Percentiles rank a stretch among this genome's conserved stretches.
Evolutionary conservation across 2,113 vertebrate species (phyloP).

Genomic region (Ifrita kowaldi): DNA sequence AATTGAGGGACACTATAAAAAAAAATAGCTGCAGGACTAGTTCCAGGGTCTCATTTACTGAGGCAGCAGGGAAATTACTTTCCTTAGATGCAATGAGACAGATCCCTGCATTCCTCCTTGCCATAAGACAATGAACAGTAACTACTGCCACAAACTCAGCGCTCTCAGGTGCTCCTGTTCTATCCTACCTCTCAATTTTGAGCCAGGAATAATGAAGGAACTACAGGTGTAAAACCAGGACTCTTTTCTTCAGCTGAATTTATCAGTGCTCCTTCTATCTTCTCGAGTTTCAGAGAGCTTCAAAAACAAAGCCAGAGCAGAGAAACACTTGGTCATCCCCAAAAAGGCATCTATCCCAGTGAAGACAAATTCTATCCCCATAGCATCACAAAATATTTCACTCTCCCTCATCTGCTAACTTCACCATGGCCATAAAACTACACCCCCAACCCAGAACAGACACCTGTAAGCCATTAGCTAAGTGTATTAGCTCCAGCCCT

Average conservation of each 20-base stretch:
- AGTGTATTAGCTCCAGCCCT: background rate
- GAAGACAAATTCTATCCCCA: background rate
- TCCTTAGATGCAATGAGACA: background rate
- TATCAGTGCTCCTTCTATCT: background rate
- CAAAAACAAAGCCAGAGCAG: background rate
- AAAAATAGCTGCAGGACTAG: background rate
- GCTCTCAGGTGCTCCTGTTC: background rate
- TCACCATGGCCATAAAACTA: background rate
- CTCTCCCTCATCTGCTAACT: background rate
- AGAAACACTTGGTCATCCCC: background rate
- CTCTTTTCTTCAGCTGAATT: background rate
- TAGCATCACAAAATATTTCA: background rate
- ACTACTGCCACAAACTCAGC: background rate
- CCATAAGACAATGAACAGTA: background rate
- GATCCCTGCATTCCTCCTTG: background rate
- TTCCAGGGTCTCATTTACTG: background rate
- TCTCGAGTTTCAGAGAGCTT: background rate
- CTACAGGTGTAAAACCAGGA: background rate
- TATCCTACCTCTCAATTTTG: background rate
- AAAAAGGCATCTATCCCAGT: background rate
- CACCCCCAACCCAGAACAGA: background rate
- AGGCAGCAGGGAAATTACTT: background rate
- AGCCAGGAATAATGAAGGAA: background rate
- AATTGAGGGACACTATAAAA: background rate
- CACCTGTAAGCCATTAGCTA: background rate